phyloP scores from a whole-genome alignment of 2,888 invertebrate species.

The Idaea biselata region DNA sequence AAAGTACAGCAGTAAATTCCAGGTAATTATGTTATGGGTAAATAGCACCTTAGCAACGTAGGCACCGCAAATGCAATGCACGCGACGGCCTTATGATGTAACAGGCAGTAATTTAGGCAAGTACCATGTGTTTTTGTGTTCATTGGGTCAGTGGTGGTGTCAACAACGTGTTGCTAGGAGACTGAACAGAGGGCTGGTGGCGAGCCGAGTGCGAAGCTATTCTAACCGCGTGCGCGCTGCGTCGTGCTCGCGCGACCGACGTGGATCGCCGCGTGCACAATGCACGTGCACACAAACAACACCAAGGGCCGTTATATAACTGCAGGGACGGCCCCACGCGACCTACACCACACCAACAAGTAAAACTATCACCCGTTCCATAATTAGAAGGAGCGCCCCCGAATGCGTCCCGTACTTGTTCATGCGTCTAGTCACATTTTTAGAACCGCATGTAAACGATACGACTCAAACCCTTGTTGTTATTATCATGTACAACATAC shows the following conservation, averaged over 20 bases:
- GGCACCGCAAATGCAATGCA: constrained; percentile 49
- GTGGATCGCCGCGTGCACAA: constrained; percentile 72
- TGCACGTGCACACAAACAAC: constrained; percentile 61
- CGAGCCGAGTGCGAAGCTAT: constrained; percentile 33
- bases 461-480: constrained; percentile 48
- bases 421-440: constrained; percentile 73
- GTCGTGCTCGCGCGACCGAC: constrained; percentile 57
- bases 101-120: constrained; percentile 46
- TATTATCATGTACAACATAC: constrained; percentile 32
- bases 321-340: constrained; percentile 50
- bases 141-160: constrained; percentile 72
- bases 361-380: constrained; percentile 68
- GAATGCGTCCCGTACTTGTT: constrained; percentile 62
- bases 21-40: constrained; percentile 51
- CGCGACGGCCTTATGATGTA: constrained; percentile 65
- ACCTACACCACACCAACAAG: constrained; percentile 51
- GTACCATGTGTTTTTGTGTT: constrained; percentile 74
- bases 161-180: constrained; percentile 80
- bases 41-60: constrained; percentile 57
- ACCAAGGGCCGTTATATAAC: constrained; percentile 72
- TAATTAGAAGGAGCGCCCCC: constrained; percentile 75
- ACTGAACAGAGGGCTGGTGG: constrained; percentile 48
- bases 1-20: constrained; percentile 25
- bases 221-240: constrained; percentile 49
- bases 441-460: constrained; percentile 77